Evolutionary conservation across 2,113 vertebrate genomes (phyloP), one percentile per base, ranked within the genome.

Genomic region (Casuarius casuarius): DNA sequence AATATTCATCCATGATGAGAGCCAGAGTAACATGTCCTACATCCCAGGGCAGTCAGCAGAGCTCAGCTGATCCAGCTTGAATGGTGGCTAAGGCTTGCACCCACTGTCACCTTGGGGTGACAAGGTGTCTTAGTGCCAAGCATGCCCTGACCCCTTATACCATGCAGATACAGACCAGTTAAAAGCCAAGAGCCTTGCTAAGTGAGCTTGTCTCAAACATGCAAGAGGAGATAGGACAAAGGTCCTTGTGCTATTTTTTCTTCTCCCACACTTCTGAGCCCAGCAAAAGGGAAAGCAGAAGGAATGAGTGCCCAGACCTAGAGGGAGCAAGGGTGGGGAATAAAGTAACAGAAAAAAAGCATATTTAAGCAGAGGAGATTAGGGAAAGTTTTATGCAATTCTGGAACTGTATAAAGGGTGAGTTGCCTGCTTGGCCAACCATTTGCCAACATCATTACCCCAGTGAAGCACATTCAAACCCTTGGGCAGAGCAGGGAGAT

Each of bases 171-270:
- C 49, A 9, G 14, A 62, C 33, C 54, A 68, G 74, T 21, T 78
- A 65, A 87, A 94, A 87, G 10, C 13, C 5, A 65, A 54, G 61
- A 38, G 38, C 10, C 44, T 44, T 76, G 20, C 19, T 77, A 78
- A 66, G 14, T 0, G 1, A 84, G 44, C 21, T 48, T 54, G 63
- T 58, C 40, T 73, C 21, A 48, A 21, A 29, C 1, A 0, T 6
- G 10, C 14, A 52, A 66, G 7, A 38, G 40, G 38, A 74, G 29
- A 56, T 25, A 71, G 22, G 6, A 51, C 26, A 46, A 56, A 23
- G 25, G 2, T 81, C 22, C 61, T 58, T 4, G 0, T 31, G 56
- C n/a, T 72, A 23, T 1, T 67, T 20, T 33, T 85, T 72, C 35
- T 42, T 3, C n/a, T 75, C 29, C 14, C 5, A 7, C 17, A 42